phyloP scores from a whole-genome alignment of 2,888 invertebrate genomes.

The Agrochola litura region DNA sequence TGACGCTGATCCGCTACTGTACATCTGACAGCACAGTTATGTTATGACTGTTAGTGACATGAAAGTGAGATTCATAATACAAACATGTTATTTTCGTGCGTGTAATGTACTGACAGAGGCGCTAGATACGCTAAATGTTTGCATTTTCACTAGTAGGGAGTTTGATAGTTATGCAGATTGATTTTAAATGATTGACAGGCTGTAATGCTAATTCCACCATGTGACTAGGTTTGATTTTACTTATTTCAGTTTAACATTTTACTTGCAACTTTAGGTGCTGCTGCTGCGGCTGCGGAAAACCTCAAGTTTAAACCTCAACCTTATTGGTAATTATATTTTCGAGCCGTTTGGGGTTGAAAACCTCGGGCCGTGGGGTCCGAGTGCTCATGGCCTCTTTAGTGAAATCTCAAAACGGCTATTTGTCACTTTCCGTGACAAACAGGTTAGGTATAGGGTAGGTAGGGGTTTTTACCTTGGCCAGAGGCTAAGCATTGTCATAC shows the following conservation, averaged over 20 bases:
- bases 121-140: constrained; percentile 52
- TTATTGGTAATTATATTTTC: no score
- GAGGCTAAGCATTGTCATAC: no score
- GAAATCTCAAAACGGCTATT: no score
- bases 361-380: no score
- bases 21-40: constrained; percentile 72
- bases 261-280: background rate
- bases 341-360: no score
- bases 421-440: no score
- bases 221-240: background rate
- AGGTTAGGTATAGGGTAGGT: no score
- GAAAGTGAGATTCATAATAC: constrained; percentile 74
- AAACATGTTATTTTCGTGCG: constrained; percentile 66
- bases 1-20: constrained; percentile 78
- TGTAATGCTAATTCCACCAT: background rate
- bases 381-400: no score
- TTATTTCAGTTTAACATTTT: background rate
- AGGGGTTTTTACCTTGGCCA: no score
- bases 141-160: constrained; percentile 31
- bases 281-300: no score
- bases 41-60: constrained; percentile 72
- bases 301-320: no score
- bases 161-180: constrained; percentile 5
- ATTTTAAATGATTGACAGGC: background rate
- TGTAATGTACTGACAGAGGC: constrained; percentile 53